Evolutionary conservation across 2,797 vertebrate genomes (phyloP), one percentile per base, ranked within the genome.

Genomic region (Halcyon badia): DNA sequence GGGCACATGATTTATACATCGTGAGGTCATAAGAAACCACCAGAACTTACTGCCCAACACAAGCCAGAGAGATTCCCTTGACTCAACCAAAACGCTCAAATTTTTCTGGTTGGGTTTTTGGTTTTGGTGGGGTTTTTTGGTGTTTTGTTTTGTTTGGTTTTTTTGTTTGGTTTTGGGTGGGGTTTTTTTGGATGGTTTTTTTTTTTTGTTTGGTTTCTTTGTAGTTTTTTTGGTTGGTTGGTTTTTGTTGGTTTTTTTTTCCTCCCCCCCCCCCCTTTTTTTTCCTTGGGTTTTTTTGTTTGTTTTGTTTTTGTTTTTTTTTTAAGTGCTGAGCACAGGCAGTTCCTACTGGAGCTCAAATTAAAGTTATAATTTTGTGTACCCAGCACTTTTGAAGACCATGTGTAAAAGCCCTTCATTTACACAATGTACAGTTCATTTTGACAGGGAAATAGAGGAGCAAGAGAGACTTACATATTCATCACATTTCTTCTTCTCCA

Each of bases 401-500:
- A 6, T 2, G 6, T 61, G 44, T 69, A 75, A 90, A 83, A 28
- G 37, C 10, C 46, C 39, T 58, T 71, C 65, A 33, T 12, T 68
- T 20, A 21, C 19, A 49, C 35, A 91, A 49, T 4, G 41, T 2
- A 41, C 6, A 83, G 17, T n/a, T 90, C 26, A 57, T 83, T 76
- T 49, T 39, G 52, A 77, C 60, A 87, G 54, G 19, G 18, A 87
- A 78, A 79, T 75, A 69, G 49, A 62, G 21, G 18, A 66, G 21
- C 18, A 41, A 72, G 60, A 86, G 56, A 76, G 28, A 98, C 98
- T 98, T 98, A 98, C 98, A 71, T 98, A 98, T 93, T 98, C 98
- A 84, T 98, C 98, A 0, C 98, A 98, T 94, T 98, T 98, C 96
- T 98, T 98, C 96, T 98, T 98, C 93, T 98, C 98, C 95, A 98